phyloP scores from a whole-genome alignment of 2,797 vertebrate genomes.

The Eulemur albifrons region DNA sequence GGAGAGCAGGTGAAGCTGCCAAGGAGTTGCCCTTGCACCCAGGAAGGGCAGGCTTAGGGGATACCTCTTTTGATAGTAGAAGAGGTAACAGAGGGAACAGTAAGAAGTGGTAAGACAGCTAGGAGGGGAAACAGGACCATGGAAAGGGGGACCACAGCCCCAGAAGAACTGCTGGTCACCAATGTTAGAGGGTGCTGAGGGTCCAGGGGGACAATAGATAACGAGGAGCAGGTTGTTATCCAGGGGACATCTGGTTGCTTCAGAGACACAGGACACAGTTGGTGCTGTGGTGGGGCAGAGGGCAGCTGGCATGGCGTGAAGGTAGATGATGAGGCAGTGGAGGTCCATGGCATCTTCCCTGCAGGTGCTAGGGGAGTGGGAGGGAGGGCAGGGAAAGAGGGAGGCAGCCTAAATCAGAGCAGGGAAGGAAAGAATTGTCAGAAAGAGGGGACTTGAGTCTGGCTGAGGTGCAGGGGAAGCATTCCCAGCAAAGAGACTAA shows the following conservation, averaged over 20 bases:
- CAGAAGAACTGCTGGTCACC: background rate
- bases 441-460: background rate
- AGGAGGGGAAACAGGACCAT: background rate
- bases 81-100: background rate
- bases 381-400: background rate
- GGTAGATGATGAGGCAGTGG: background rate
- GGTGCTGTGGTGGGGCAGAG: background rate
- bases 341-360: background rate
- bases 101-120: background rate
- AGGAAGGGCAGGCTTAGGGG: background rate
- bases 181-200: accelerated
- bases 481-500: background rate
- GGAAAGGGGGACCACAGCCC: background rate
- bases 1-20: background rate
- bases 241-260: background rate
- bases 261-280: background rate
- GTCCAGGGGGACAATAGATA: accelerated
- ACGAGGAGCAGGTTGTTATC: background rate
- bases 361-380: background rate
- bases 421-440: background rate
- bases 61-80: background rate
- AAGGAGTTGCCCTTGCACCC: background rate
- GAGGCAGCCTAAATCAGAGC: background rate
- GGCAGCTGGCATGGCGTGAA: background rate
- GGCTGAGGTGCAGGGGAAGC: background rate